Percentiles rank a stretch among this genome's conserved stretches.
These are phyloP conservation scores for Orussus abietinus DNA, from an alignment of 1,140 invertebrate genomes.

Conservation along the genomic window DNA sequence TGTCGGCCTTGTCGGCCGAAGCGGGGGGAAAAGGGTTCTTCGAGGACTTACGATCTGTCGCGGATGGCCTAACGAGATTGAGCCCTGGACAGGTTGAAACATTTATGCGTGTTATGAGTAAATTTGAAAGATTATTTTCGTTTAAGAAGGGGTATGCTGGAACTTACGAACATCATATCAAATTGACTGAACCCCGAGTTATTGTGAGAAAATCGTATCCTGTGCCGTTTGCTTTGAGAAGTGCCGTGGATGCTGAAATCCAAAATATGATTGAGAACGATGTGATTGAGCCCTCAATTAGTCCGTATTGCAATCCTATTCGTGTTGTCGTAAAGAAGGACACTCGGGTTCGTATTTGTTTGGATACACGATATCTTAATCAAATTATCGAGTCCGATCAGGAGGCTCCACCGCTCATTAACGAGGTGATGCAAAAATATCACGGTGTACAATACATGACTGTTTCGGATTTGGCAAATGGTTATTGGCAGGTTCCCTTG, in stretches of 20 bases:
- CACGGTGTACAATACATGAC: slow-evolving; percentile 26
- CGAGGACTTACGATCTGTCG: slow-evolving; percentile 3
- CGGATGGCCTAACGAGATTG: slow-evolving; percentile 6
- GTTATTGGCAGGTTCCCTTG: slow-evolving; percentile 41
- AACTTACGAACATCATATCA: slow-evolving; percentile 18
- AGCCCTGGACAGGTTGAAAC: not conserved
- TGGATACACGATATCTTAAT: slow-evolving; percentile 38
- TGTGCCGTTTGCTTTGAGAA: slow-evolving; percentile 15
- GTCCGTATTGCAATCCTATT: slow-evolving; percentile 36
- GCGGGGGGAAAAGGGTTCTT: slow-evolving; percentile 4
- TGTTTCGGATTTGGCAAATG: slow-evolving; percentile 32
- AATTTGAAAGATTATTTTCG: slow-evolving; percentile 11
- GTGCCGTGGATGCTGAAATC: slow-evolving; percentile 9
- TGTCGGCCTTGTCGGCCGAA: not conserved
- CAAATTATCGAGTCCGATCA: slow-evolving; percentile 27
- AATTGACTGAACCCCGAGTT: slow-evolving; percentile 15
- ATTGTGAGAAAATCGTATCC: slow-evolving; percentile 20
- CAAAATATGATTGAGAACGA: slow-evolving; percentile 15
- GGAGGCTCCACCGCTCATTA: slow-evolving; percentile 26
- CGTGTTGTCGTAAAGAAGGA: slow-evolving; percentile 29
- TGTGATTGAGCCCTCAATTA: slow-evolving; percentile 24
- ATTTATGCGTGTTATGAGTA: not conserved
- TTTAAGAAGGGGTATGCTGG: slow-evolving; percentile 12
- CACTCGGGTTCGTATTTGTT: slow-evolving; percentile 28
- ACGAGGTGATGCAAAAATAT: slow-evolving; percentile 31